Evolutionary conservation across 1,140 invertebrate genomes (phyloP).

Genomic region (Meteorus sp.): DNA sequence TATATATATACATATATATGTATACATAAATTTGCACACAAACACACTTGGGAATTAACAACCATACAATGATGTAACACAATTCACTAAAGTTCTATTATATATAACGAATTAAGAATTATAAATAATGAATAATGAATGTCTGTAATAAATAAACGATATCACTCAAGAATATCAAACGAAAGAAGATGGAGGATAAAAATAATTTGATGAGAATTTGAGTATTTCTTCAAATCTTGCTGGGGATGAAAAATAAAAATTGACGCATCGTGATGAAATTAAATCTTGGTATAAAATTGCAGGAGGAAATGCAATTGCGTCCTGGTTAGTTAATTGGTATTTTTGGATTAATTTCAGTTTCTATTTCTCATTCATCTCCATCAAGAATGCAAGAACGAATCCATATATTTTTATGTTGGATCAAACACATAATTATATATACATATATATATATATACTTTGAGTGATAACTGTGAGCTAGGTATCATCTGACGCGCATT

Average conservation of each 20-base stretch:
- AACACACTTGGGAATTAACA: slow-evolving; percentile 30
- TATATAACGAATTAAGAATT: slow-evolving; percentile 55
- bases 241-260: slow-evolving; percentile 24
- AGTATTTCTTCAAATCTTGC: background rate
- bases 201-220: background rate
- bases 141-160: slow-evolving; percentile 59
- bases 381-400: too few species aligned
- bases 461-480: slow-evolving; percentile 50
- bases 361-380: too few species aligned
- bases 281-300: too few species aligned
- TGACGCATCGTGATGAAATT: background rate
- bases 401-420: too few species aligned
- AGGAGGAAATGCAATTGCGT: too few species aligned
- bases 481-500: slow-evolving; percentile 40
- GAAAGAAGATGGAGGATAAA: background rate
- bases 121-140: slow-evolving; percentile 52
- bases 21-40: slow-evolving; percentile 29
- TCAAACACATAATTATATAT: too few species aligned
- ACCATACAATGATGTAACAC: slow-evolving; percentile 36
- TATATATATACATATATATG: slow-evolving; percentile 18
- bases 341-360: too few species aligned
- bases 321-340: too few species aligned
- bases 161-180: background rate
- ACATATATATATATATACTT: too few species aligned
- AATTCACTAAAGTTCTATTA: slow-evolving; percentile 53